These are phyloP conservation scores for Struthidea cinerea DNA, from an alignment of 2,113 vertebrate species.

Conservation along the genomic window DNA sequence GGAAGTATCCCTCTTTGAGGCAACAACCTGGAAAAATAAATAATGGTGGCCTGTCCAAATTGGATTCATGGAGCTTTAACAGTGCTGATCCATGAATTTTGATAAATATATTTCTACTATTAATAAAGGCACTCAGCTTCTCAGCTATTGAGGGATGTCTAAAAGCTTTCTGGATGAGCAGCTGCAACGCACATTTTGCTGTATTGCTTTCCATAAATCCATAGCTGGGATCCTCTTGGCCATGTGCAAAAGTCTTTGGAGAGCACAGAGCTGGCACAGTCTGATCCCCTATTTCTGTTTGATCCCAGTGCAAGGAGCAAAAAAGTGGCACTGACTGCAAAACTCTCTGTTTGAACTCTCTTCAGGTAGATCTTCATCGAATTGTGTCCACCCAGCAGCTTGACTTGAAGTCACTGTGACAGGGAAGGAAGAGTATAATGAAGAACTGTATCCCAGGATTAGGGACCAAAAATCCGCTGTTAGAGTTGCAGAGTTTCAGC, in stretches of 20 bases:
- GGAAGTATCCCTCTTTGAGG: not conserved
- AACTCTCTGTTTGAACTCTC: not conserved
- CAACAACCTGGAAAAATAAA: not conserved
- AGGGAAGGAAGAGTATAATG: not conserved
- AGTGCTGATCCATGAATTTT: constrained; percentile 39
- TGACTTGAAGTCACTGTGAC: not conserved
- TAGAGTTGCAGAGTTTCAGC: not conserved
- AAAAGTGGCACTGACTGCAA: not conserved
- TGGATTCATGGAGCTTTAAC: not conserved
- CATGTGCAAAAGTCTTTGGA: not conserved
- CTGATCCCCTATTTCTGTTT: not conserved
- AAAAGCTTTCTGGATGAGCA: constrained; percentile 52
- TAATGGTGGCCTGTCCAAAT: not conserved
- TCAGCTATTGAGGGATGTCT: not conserved
- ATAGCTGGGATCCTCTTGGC: not conserved
- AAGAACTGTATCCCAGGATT: not conserved
- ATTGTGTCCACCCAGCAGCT: not conserved
- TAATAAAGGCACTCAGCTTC: constrained; percentile 43
- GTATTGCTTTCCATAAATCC: constrained; percentile 39
- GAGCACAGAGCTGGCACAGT: not conserved
- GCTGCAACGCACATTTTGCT: constrained; percentile 23
- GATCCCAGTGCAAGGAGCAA: not conserved
- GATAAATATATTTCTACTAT: constrained; percentile 33
- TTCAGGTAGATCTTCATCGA: not conserved
- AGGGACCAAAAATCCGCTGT: not conserved